Conservation (phyloP, 2,888 invertebrate genomes). For the Meiosimyza decipiens region DNA sequence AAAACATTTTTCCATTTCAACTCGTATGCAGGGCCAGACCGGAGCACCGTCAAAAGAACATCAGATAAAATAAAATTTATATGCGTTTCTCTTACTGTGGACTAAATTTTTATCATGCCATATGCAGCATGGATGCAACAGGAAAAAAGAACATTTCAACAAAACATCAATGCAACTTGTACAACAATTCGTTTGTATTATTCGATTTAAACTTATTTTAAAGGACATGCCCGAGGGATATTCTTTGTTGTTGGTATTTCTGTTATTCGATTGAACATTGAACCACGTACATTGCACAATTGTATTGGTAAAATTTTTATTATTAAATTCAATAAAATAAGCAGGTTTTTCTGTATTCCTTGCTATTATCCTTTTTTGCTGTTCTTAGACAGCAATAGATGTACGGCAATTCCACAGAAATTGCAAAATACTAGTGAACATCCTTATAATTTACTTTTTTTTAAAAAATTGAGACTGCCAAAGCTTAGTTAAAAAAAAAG, state of each 20-base stretch:
- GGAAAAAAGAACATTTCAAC: conserved; percentile 4
- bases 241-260: not conserved
- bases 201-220: conserved; percentile 15
- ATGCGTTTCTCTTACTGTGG: conserved; percentile 58
- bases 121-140: conserved; percentile 33
- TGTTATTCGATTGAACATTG: not conserved
- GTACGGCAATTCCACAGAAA: not conserved
- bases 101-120: conserved; percentile 18
- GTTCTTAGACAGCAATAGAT: not conserved
- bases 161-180: conserved; percentile 8
- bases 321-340: conserved; percentile 1
- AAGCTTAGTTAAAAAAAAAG: not conserved
- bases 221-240: conserved; percentile 13
- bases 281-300: not conserved
- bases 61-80: conserved; percentile 64
- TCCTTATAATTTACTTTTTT: not conserved
- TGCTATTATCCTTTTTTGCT: not conserved
- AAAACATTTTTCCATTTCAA: not conserved
- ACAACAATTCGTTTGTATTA: conserved; percentile 3
- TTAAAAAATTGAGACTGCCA: not conserved
- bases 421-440: not conserved
- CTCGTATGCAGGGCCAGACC: not conserved
- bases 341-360: not conserved
- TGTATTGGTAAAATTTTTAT: not conserved
- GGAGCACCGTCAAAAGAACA: conserved; percentile 45